Conservation (phyloP, 2,888 invertebrate species). For the Marronus borbonicus region DNA sequence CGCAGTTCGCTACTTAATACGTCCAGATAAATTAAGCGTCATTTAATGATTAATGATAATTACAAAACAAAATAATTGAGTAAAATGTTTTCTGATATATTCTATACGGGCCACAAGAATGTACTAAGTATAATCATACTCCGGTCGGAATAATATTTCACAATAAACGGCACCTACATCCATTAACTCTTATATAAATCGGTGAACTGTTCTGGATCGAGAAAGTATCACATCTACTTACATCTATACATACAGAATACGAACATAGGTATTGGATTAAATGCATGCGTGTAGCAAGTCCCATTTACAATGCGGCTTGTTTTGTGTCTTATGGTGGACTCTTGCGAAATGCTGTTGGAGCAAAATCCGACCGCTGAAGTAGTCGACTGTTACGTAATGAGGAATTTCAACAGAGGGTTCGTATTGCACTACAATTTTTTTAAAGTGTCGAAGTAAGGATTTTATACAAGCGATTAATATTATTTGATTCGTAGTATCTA, state of each 20-base stretch:
- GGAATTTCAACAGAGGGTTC: slow-evolving; percentile 27
- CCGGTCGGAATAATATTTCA: neutral
- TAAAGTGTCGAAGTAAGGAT: neutral
- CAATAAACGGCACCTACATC: slow-evolving; percentile 14
- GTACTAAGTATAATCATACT: no score
- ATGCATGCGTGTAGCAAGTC: slow-evolving; percentile 7
- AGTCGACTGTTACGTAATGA: slow-evolving; percentile 14
- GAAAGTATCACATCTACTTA: neutral
- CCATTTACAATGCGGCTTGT: slow-evolving; percentile 17
- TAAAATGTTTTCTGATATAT: no score
- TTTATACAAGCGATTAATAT: neutral
- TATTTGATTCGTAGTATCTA: no score
- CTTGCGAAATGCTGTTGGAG: slow-evolving; percentile 21
- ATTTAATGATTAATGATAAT: no score
- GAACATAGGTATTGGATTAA: neutral
- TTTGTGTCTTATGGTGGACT: neutral
- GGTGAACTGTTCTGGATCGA: neutral
- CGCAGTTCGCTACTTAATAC: no score
- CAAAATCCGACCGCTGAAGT: neutral
- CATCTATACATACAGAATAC: no score
- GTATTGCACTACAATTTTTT: slow-evolving; percentile 3
- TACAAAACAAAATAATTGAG: no score
- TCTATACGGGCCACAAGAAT: no score
- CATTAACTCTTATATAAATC: slow-evolving; percentile 13
- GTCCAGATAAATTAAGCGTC: no score